A percentile compares a stretch with the other conserved stretches of the same genome.
phyloP scores from a whole-genome alignment of 2,113 vertebrate genomes.

The Calidris pugnax region DNA sequence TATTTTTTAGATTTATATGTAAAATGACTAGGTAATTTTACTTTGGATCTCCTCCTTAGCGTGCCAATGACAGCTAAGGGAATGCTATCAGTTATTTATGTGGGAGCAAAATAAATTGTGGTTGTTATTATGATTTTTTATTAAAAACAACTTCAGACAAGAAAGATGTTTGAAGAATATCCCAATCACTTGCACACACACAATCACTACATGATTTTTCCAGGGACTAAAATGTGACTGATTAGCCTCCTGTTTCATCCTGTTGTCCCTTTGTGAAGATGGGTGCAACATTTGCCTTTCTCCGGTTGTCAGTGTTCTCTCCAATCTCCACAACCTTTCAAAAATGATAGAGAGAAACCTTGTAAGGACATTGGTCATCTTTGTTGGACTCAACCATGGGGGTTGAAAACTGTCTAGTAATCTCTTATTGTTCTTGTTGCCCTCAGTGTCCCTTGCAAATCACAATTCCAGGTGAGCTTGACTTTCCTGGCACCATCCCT shows the following conservation, averaged over 20 bases:
- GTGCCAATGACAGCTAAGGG: not conserved
- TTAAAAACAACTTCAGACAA: not conserved
- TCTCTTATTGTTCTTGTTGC: not conserved
- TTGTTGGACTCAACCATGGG: not conserved
- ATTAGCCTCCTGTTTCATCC: not conserved
- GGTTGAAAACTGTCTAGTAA: not conserved
- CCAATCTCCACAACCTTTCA: not conserved
- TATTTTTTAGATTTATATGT: not conserved
- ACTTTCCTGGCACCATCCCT: not conserved
- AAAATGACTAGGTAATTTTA: not conserved
- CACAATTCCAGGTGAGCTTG: not conserved
- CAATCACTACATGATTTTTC: accelerated
- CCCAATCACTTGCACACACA: not conserved
- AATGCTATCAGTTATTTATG: not conserved
- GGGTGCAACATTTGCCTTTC: not conserved
- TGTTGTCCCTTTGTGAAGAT: not conserved
- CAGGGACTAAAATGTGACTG: not conserved
- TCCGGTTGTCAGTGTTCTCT: not conserved
- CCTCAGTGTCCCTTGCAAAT: not conserved
- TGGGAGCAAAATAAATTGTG: not conserved
- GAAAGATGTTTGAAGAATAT: not conserved
- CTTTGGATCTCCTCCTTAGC: not conserved
- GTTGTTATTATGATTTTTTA: not conserved
- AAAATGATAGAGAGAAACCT: not conserved
- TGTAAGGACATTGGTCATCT: not conserved